A percentile compares a stretch with the other conserved stretches of the same genome.
Conservation (phyloP, 1,140 invertebrate genomes). For the Drosophila dunni region DNA sequence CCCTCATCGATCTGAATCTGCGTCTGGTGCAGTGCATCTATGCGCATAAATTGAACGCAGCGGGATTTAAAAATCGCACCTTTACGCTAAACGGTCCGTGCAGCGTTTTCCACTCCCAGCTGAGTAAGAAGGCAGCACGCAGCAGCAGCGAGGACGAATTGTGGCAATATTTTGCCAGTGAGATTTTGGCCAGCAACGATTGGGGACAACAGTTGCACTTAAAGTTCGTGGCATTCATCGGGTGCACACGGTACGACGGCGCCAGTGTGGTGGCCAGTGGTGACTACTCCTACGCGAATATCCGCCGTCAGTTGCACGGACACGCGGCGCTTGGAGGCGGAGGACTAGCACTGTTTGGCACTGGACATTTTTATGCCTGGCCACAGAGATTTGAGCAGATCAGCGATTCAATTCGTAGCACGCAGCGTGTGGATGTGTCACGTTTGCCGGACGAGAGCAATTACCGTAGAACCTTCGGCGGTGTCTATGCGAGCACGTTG, state of each 20-base stretch:
- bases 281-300: conserved; percentile 89
- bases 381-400: conserved; percentile 90
- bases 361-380: conserved; percentile 96
- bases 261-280: conserved; percentile 85
- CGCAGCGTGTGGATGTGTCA: conserved; percentile 87
- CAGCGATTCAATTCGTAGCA: conserved; percentile 86
- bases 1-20: conserved; percentile 91
- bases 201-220: conserved; percentile 86
- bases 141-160: conserved; percentile 91
- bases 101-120: conserved; percentile 89
- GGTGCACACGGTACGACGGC: conserved; percentile 92
- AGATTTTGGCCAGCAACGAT: conserved; percentile 89
- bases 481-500: conserved; percentile 95
- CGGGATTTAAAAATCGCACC: conserved; percentile 91
- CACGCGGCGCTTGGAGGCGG: conserved; percentile 95
- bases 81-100: conserved; percentile 90
- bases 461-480: conserved; percentile 93
- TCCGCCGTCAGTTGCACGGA: conserved; percentile 90
- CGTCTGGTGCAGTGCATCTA: conserved; percentile 94
- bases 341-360: conserved; percentile 95
- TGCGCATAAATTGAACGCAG: conserved; percentile 94
- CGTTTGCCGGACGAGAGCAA: conserved; percentile 95
- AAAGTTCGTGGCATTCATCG: conserved; percentile 96
- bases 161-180: conserved; percentile 93
- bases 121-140: conserved; percentile 90